These are phyloP conservation scores for Cydia amplana DNA, from an alignment of 1,140 invertebrate species.

Conservation along the genomic window DNA sequence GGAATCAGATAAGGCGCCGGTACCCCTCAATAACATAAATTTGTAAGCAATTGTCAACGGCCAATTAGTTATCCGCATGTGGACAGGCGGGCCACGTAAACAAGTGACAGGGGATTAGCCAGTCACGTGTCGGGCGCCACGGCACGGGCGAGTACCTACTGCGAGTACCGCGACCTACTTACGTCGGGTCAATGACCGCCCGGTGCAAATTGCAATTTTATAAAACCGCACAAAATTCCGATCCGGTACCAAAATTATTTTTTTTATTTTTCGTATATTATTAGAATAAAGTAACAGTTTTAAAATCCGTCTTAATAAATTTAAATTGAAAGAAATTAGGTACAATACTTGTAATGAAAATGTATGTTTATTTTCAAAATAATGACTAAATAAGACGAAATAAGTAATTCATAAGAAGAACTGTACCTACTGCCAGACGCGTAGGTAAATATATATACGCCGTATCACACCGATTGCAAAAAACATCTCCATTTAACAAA, in stretches of 20 bases:
- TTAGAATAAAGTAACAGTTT: too few relatives aligned
- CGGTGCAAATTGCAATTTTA: constrained; percentile 8
- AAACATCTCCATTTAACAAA: background rate
- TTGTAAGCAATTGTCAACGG: constrained; percentile 1
- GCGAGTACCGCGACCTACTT: background rate
- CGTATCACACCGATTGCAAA: background rate
- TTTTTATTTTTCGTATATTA: too few relatives aligned
- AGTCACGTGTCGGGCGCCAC: constrained; percentile 7
- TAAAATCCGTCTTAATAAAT: too few relatives aligned
- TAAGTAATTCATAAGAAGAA: too few relatives aligned
- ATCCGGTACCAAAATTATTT: too few relatives aligned
- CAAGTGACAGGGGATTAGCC: constrained; percentile 9
- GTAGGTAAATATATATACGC: too few relatives aligned
- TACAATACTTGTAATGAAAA: too few relatives aligned
- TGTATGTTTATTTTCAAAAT: too few relatives aligned
- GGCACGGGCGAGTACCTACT: background rate
- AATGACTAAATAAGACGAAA: too few relatives aligned
- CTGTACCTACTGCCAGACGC: too few relatives aligned
- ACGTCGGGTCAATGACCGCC: background rate
- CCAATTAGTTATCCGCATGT: background rate
- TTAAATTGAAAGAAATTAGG: too few relatives aligned
- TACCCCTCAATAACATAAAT: background rate
- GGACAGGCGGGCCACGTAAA: background rate
- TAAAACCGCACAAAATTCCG: background rate
- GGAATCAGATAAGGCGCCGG: background rate